Evolutionary conservation across 2,797 vertebrate genomes (phyloP), one percentile per base, ranked within the genome.

Genomic region (Falco columbarius): DNA sequence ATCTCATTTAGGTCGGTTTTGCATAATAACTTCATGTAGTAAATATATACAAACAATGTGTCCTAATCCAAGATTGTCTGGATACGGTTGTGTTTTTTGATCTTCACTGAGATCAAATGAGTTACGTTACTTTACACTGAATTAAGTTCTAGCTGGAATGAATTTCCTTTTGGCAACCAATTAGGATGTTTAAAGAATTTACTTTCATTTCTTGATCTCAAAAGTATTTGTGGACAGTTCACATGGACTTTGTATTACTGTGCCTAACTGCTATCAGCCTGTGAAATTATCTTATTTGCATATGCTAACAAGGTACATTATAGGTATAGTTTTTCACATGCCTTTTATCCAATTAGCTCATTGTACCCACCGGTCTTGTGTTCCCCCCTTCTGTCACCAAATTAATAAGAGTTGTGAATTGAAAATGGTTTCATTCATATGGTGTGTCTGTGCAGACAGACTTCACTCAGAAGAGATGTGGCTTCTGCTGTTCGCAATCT

Each of bases 131-230:
- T 91, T 93, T 90, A 68, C 68, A 87, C 68, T 55, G 92, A 82
- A 89, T 94, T 83, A 94, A 89, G 72, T 86, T 68, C 81, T 66
- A 87, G 62, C n/a, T 68, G 95, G 89, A 87, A 83, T 96, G 72
- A 93, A 95, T 96, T 97, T 97, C 95, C 94, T 95, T 97, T 92
- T 92, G 86, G 95, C 95, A 97, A 92, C 65, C 75, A 91, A 81
- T 95, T 95, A 96, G 96, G 96, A 97, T 96, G 96, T 95, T 96
- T 96, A 96, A 97, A 89, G 93, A 94, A 96, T 95, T 95, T 93
- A 86, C 86, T 88, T 95, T 89, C 75, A 81, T 96, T 92, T 95
- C 80, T 94, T 86, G 66, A 89, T 93, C 86, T 96, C 65, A 59
- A 32, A 95, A 88, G 70, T 79, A 86, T 97, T 91, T 96, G 93